Evolutionary conservation across 2,113 vertebrate species (phyloP).

Genomic region (Phrynosoma blainvillii): DNA sequence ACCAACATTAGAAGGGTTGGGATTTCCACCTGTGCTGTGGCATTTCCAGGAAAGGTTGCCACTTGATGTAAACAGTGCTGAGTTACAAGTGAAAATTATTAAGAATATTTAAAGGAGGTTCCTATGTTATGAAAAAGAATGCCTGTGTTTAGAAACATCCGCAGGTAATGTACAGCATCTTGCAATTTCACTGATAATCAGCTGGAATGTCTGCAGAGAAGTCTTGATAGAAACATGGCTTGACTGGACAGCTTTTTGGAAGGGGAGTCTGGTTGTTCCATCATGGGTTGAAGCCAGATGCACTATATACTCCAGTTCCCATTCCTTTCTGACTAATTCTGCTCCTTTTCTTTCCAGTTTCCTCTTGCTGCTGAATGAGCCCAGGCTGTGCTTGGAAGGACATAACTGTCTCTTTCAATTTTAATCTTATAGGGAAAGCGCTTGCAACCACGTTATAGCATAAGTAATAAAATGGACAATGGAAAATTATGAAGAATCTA

Average conservation of each 20-base stretch:
- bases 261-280: constrained; percentile 97
- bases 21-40: background rate
- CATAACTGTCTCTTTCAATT: background rate
- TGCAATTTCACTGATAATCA: constrained; percentile 91
- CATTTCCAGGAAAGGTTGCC: background rate
- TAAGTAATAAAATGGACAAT: no score
- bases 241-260: constrained; percentile 86
- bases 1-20: no score
- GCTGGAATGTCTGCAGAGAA: constrained; percentile 94
- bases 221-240: constrained; percentile 97
- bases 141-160: constrained; percentile 80
- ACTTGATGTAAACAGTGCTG: background rate
- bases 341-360: no score
- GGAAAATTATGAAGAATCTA: no score
- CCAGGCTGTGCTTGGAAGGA: no score
- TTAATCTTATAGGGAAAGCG: background rate
- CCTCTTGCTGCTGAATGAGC: no score
- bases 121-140: background rate
- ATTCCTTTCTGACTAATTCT: no score
- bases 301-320: no score
- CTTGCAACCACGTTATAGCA: no score
- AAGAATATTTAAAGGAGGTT: background rate
- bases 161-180: constrained; percentile 95
- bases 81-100: no score
- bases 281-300: constrained; percentile 50